Base-by-base conservation (phyloP, 2,888 invertebrate genomes). In the Catonia carolina region DNA sequence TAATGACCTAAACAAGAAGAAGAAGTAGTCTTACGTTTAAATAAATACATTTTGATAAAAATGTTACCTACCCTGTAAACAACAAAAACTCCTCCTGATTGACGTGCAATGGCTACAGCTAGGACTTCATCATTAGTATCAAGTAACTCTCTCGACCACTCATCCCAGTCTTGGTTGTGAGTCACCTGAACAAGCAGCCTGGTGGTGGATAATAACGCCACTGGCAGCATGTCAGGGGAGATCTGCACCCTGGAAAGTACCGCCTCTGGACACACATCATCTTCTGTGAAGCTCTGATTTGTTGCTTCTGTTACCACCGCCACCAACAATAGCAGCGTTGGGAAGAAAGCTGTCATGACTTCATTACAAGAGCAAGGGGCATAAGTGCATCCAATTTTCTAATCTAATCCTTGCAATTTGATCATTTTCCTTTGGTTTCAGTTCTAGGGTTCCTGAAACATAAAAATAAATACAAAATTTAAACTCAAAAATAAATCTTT, bases 181-280 rank as follows among this genome's bases (percentile, higher is more conserved):
- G 74, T 72, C 49, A 70, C 68, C 63, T 74, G 75, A 65, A 74
- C 73, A 36, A 60, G 63, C 20, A 69, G 72, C 53, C 73, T 73
- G 48, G 73, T 72, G 62, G 74, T 75, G 56, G 77, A 74, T 64
- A 77, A 67, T 65, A 75, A 76, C 47, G 75, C 74, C 42, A 77
- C 69, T 37, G 75, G 73, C n/a, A 75, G 74, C 58, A 76, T 75
- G 37, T 75, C 74, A 63, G 76, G 74, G 22, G 72, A 70, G 45
- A 70, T 74, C 8, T 74, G 73, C 49, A 75, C 74, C 65, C 77
- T 75, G 27, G 56, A 58, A 65, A 76, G 73, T 45, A 75, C 75
- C 3, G 73, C 71, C 12, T 71, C 69, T 27, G 27, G 27, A 27
- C 27, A 27, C 5, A 27, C 8, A 6, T 27, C 27, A 27, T 27